Conservation (phyloP, 2,888 invertebrate genomes). For the Bedellia somnulentella region DNA sequence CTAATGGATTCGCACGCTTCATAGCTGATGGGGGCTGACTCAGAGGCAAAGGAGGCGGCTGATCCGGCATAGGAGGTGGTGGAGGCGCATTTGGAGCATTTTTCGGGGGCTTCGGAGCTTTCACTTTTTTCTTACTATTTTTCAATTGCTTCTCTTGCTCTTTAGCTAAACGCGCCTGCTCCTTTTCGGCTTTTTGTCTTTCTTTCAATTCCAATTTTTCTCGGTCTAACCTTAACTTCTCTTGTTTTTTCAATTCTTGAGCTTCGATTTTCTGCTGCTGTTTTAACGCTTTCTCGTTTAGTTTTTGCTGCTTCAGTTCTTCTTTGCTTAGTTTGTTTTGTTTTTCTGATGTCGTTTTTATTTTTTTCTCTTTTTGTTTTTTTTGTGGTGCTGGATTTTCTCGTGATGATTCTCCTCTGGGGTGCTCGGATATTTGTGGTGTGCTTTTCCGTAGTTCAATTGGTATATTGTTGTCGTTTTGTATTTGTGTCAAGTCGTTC, state of each 20-base stretch:
- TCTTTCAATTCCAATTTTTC: constrained; percentile 25
- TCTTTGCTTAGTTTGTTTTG: not conserved
- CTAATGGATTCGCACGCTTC: constrained; percentile 7
- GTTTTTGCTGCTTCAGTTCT: not conserved
- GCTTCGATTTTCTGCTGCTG: constrained; percentile 12
- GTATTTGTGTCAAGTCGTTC: constrained; percentile 18
- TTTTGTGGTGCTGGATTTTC: constrained; percentile 5
- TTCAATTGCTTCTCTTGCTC: constrained; percentile 10
- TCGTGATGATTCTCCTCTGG: constrained; percentile 16
- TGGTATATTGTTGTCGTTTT: constrained; percentile 6
- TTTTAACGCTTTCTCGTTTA: not conserved
- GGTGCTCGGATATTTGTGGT: constrained; percentile 23
- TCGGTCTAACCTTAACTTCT: constrained; percentile 18
- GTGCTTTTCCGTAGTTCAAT: constrained; percentile 19
- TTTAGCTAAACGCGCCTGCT: constrained; percentile 13
- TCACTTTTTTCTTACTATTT: constrained; percentile 5
- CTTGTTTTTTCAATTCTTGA: constrained; percentile 14
- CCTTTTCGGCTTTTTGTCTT: constrained; percentile 17
- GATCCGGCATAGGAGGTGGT: constrained; percentile 1
- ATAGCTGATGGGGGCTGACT: constrained; percentile 1
- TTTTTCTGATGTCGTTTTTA: not conserved
- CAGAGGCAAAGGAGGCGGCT: not conserved
- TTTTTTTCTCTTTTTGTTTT: not conserved
- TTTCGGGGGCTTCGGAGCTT: constrained; percentile 5
- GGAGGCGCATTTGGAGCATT: constrained; percentile 9